Evolutionary conservation across 2,113 vertebrate species (phyloP).

Genomic region (Plestiodon gilberti): DNA sequence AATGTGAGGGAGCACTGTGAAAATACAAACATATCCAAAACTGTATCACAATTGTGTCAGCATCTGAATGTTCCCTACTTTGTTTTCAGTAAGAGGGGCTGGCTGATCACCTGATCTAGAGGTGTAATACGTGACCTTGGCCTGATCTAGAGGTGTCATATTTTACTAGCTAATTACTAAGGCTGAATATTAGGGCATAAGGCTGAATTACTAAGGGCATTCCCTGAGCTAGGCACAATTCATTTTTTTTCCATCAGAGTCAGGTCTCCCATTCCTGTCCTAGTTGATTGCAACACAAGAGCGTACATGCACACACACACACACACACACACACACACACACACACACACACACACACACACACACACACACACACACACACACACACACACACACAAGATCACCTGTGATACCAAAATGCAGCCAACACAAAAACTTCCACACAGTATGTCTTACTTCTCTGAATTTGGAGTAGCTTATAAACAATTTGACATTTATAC

Average conservation of each 20-base stretch:
- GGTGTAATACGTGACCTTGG: background rate
- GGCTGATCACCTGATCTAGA: background rate
- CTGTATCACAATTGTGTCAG: background rate
- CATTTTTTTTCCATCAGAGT: conserved; percentile 1
- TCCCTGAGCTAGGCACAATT: background rate
- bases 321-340: no score
- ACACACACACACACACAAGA: background rate
- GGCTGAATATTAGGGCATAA: conserved; percentile 20
- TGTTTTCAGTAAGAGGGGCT: background rate
- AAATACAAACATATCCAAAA: background rate
- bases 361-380: no score
- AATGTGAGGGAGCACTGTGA: background rate
- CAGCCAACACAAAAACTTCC: background rate
- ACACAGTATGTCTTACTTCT: background rate
- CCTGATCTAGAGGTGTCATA: background rate
- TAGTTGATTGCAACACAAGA: background rate
- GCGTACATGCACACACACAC: no score
- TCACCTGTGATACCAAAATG: background rate
- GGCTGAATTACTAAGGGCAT: no score
- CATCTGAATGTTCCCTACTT: background rate
- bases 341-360: no score
- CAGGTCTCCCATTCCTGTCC: background rate
- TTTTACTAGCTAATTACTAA: background rate
- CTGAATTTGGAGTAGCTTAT: background rate
- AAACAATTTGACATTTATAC: conserved; percentile 9